Percentiles rank a stretch among this genome's conserved stretches.
Conservation (phyloP, 2,113 vertebrate genomes). For the Nerophis ophidion region DNA sequence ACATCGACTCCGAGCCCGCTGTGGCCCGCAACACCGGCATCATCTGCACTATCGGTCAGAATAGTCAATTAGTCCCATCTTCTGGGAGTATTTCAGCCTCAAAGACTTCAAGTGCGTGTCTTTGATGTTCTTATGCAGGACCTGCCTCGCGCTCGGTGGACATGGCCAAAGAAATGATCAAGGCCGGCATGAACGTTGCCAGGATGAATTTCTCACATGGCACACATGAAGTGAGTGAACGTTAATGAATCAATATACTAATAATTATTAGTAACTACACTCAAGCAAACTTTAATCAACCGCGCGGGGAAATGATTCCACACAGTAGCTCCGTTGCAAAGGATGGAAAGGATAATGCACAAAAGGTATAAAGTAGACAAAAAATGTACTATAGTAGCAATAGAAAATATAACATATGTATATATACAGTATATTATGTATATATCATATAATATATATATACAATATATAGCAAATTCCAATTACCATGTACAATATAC, state of each 20-base stretch:
- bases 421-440: no score
- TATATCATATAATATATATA: no score
- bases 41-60: conserved; percentile 94
- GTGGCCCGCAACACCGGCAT: conserved; percentile 93
- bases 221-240: conserved; percentile 82
- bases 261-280: no score
- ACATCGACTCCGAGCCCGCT: conserved; percentile 90
- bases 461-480: no score
- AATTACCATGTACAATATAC: no score
- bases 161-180: conserved; percentile 91
- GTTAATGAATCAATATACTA: not conserved
- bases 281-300: no score
- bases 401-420: no score
- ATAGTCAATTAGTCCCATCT: not conserved
- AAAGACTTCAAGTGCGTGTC: not conserved
- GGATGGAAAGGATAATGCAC: no score
- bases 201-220: conserved; percentile 98
- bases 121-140: conserved; percentile 66
- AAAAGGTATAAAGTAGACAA: no score
- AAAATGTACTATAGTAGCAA: no score
- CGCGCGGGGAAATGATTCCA: no score
- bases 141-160: conserved; percentile 88
- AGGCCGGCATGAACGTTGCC: conserved; percentile 95
- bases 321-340: no score
- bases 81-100: not conserved